A percentile compares a stretch with the other conserved stretches of the same genome.
phyloP scores from a whole-genome alignment of 2,113 vertebrate genomes.

The Notechis scutatus region DNA sequence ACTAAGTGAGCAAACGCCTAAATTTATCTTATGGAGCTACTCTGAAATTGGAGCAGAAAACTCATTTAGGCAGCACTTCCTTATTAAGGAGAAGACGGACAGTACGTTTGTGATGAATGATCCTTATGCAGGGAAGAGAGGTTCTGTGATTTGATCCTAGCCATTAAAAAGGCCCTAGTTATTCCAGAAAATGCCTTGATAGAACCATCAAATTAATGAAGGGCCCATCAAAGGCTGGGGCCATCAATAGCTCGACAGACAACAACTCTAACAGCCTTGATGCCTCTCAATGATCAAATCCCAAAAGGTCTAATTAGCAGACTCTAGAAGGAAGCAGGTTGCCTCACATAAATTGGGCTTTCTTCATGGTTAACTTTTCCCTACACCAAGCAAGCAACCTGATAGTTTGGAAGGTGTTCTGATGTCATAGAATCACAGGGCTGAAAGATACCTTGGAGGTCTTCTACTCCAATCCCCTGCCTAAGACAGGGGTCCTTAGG shows the following conservation, averaged over 20 bases:
- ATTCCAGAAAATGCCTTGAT: background rate
- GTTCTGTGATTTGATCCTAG: too few relatives aligned
- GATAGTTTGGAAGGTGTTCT: background rate
- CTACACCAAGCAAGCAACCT: background rate
- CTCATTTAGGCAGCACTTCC: background rate
- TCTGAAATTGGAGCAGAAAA: background rate
- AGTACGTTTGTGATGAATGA: background rate
- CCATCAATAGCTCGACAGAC: background rate
- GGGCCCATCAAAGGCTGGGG: too few relatives aligned
- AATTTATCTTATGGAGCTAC: background rate
- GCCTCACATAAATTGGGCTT: background rate
- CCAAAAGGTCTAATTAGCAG: conserved; percentile 47
- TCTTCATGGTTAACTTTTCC: background rate
- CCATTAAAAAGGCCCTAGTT: background rate
- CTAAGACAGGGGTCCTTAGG: too few relatives aligned
- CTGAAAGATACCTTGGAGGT: background rate
- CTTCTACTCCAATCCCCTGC: background rate
- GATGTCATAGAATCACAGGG: background rate
- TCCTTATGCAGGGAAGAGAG: background rate
- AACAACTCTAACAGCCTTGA: background rate
- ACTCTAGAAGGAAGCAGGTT: background rate
- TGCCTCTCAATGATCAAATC: background rate
- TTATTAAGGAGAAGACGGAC: background rate
- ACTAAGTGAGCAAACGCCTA: background rate
- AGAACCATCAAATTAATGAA: background rate